Percentiles rank a stretch among this genome's conserved stretches.
These are phyloP conservation scores for Ennomos fuscantarius DNA, from an alignment of 2,888 invertebrate genomes.

Conservation along the genomic window DNA sequence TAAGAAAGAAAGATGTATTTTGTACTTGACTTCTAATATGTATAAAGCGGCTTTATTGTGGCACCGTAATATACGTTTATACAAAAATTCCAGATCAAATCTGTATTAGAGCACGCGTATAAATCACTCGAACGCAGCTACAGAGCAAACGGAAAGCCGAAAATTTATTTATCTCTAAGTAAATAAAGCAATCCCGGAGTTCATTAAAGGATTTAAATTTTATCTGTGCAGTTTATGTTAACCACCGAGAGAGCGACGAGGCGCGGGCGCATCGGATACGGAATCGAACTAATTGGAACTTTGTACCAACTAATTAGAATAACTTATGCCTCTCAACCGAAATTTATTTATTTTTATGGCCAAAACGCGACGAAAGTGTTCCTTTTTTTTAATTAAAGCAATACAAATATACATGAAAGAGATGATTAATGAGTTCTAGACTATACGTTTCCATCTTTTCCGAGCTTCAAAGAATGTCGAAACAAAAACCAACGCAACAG, in stretches of 20 bases:
- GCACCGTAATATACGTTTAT: slow-evolving; percentile 13
- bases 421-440: slow-evolving; percentile 11
- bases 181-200: slow-evolving; percentile 71
- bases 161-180: slow-evolving; percentile 65
- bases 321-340: slow-evolving; percentile 54
- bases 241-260: slow-evolving; percentile 56
- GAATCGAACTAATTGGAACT: slow-evolving; percentile 74
- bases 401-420: slow-evolving; percentile 40
- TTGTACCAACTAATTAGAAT: slow-evolving; percentile 76
- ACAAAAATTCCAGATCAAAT: slow-evolving; percentile 44
- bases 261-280: slow-evolving; percentile 60
- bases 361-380: slow-evolving; percentile 52
- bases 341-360: slow-evolving; percentile 61
- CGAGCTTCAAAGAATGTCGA: slow-evolving; percentile 16
- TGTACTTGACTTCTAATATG: too few relatives aligned
- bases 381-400: slow-evolving; percentile 39
- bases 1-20: not conserved
- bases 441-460: slow-evolving; percentile 4
- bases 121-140: slow-evolving; percentile 46
- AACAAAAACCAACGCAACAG: slow-evolving; percentile 26
- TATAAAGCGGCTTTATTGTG: not conserved
- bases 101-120: slow-evolving; percentile 45
- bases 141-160: slow-evolving; percentile 54
- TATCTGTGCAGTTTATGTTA: slow-evolving; percentile 76
- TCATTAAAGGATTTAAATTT: slow-evolving; percentile 78